These are phyloP conservation scores for Ectemnius continuus DNA, from an alignment of 2,888 invertebrate species.

Conservation along the genomic window DNA sequence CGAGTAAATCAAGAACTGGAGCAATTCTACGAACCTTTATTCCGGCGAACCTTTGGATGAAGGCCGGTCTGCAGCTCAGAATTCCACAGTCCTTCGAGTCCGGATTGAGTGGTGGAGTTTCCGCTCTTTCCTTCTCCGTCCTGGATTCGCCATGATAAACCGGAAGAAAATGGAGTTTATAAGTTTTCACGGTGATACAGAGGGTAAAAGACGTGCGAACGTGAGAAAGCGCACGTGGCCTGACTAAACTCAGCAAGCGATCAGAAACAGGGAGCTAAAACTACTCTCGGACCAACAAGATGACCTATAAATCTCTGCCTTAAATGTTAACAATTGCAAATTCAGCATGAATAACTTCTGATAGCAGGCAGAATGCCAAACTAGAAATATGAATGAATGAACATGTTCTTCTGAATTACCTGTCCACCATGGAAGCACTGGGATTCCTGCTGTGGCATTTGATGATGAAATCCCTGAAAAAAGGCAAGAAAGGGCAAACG, in stretches of 20 bases:
- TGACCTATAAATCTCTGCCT: no score
- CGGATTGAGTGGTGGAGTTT: slow-evolving; percentile 76
- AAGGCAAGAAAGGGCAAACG: slow-evolving; percentile 45
- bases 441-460: slow-evolving; percentile 78
- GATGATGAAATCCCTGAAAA: slow-evolving; percentile 77
- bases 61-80: slow-evolving; percentile 89
- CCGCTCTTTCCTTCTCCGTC: slow-evolving; percentile 74
- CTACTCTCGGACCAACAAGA: no score
- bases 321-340: no score
- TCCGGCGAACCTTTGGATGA: slow-evolving; percentile 92
- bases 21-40: slow-evolving; percentile 84
- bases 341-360: no score
- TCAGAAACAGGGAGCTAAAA: no score
- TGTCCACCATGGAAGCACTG: slow-evolving; percentile 78
- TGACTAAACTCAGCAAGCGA: not conserved
- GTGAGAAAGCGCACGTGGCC: slow-evolving; percentile 6
- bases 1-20: slow-evolving; percentile 22
- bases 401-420: slow-evolving; percentile 64
- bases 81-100: slow-evolving; percentile 93
- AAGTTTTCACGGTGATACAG: not conserved
- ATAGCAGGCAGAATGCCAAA: no score
- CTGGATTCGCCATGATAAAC: slow-evolving; percentile 50
- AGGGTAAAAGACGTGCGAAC: not conserved
- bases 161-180: not conserved
- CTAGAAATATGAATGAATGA: slow-evolving; percentile 2